Evolutionary conservation across 1,140 invertebrate species (phyloP), one percentile per base, ranked within the genome.

Genomic region (Amphibalanus amphitrite): DNA sequence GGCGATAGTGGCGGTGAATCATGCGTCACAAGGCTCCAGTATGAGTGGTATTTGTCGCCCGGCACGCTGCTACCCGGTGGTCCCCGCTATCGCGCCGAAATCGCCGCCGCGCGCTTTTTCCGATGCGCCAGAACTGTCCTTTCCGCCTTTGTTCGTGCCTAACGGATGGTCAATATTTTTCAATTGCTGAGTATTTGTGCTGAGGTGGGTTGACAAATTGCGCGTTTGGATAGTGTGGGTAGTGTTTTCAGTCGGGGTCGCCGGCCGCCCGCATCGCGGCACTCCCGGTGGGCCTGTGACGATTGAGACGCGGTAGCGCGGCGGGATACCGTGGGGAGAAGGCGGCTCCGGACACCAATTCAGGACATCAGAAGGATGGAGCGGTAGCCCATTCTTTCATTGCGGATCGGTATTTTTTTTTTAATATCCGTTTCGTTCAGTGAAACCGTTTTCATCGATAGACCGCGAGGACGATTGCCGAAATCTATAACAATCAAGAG

Each of bases 141-240:
- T 59, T 59, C 47, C 47, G 20, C 47, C 47, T 59, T 59, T 59
- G 47, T 59, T 20, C 47, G 47, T 20, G 47, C 47, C 13, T 59
- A 59, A 59, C 47, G 47, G 47, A 59, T 59, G 47, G 47, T 59
- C 47, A 59, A 59, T 59, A 59, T 59, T 59, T 59, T 59, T 59
- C 47, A 59, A 59, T 17, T 59, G 47, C 1, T 59, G 47, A 59
- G 47, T 59, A 59, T 59, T 59, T 59, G 47, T 59, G 47, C 47
- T 59, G 47, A 17, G 23, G 47, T 20, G 10, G 47, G 47, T 1
- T 59, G 47, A 59, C 23, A 59, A 59, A 59, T 59, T 3, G 10
- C 47, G 13, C 47, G 47, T 59, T 59, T 20, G 47, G 47, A 8
- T 59, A 59, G 10, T 59, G 47, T 59, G 47, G 47, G 47, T 20